phyloP scores from a whole-genome alignment of 2,797 vertebrate genomes.

The Labeo calbasu region DNA sequence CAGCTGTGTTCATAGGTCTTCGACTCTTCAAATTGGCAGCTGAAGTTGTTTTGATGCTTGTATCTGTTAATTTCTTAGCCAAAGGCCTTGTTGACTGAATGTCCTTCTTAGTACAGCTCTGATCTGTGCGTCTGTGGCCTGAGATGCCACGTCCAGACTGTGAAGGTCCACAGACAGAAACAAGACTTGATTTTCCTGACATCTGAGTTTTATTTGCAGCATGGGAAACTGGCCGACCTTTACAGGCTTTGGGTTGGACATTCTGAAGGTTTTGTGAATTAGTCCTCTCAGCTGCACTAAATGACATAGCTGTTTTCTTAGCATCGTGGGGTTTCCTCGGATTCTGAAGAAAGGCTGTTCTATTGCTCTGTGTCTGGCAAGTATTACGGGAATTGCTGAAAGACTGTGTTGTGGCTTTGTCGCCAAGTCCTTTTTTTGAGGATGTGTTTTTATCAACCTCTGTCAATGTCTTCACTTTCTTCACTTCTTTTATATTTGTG shows the following conservation, averaged over 20 bases:
- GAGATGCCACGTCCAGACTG: neutral
- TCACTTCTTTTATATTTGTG: neutral
- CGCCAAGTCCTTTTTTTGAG: constrained; percentile 1
- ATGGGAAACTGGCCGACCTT: constrained; percentile 5
- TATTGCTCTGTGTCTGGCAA: neutral
- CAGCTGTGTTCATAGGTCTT: neutral
- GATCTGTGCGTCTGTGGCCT: neutral
- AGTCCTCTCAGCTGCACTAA: neutral
- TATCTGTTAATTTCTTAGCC: neutral
- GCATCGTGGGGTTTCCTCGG: neutral
- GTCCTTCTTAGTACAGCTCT: neutral
- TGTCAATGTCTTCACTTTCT: constrained; percentile 11
- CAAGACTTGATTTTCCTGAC: neutral
- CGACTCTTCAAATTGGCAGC: neutral
- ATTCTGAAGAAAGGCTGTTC: neutral
- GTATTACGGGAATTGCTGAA: neutral
- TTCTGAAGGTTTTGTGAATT: neutral
- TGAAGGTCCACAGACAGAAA: neutral
- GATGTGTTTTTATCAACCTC: constrained; percentile 4
- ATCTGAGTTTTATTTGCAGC: neutral
- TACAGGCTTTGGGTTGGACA: neutral
- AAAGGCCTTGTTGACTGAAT: neutral
- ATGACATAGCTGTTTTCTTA: neutral
- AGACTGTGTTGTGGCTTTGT: neutral
- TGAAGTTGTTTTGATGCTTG: neutral